phyloP scores from a whole-genome alignment of 2,888 invertebrate species.

The Sphaeridia pumilis region DNA sequence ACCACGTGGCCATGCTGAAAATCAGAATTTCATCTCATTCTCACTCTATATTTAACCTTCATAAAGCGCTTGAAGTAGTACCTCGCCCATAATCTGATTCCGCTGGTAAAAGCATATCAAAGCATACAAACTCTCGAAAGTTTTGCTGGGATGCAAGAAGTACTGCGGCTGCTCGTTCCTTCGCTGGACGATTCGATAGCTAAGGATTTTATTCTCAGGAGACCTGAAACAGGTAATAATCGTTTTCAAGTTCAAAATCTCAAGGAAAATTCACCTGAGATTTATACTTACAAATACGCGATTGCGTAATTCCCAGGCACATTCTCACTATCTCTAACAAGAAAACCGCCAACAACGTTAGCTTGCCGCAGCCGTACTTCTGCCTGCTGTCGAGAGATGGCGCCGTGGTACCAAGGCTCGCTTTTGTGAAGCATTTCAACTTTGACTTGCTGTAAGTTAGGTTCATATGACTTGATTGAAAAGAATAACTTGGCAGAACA shows the following conservation, averaged over 20 bases:
- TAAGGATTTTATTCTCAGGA: background rate
- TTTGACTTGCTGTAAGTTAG: too few species aligned
- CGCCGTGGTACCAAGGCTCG: background rate
- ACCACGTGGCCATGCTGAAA: background rate
- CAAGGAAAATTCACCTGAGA: too few species aligned
- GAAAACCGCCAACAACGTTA: background rate
- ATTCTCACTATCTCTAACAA: background rate
- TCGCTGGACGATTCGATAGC: slow-evolving; percentile 1
- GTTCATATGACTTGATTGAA: too few species aligned
- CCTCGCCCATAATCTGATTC: background rate
- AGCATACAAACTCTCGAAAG: background rate
- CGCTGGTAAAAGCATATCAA: background rate
- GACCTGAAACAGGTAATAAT: too few species aligned
- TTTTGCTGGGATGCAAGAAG: background rate
- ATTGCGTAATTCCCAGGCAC: background rate
- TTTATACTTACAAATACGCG: background rate
- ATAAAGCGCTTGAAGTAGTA: too few species aligned
- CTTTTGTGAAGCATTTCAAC: background rate
- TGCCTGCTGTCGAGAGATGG: background rate
- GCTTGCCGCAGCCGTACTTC: background rate
- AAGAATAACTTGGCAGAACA: too few species aligned
- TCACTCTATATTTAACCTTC: background rate
- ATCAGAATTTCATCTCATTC: background rate
- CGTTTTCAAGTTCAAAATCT: too few species aligned
- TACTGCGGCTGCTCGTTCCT: background rate